Percentiles rank a stretch among this genome's conserved stretches.
Evolutionary conservation across 2,113 vertebrate species (phyloP).

Genomic region (Oriolus oriolus): DNA sequence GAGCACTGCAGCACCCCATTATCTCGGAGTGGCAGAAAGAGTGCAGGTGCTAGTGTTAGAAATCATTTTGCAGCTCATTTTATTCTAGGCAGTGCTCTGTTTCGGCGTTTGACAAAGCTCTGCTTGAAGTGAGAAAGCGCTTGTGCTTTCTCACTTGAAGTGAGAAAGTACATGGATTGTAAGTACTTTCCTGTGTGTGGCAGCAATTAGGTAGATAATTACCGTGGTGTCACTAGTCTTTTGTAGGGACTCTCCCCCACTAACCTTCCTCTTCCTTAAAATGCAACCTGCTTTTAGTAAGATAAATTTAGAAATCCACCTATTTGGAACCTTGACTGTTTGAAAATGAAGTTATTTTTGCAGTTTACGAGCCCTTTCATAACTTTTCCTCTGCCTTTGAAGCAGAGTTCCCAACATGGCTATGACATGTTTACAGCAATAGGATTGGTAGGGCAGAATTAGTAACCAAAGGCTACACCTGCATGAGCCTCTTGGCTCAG

Average conservation of each 20-base stretch:
- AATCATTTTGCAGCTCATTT: background rate
- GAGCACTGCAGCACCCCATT: background rate
- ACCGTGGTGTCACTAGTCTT: background rate
- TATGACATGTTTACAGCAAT: background rate
- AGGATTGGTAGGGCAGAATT: background rate
- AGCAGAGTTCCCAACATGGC: background rate
- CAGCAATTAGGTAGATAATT: conserved; percentile 10
- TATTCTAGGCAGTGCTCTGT: background rate
- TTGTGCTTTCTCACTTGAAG: background rate
- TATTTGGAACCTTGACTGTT: background rate
- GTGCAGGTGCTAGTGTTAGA: background rate
- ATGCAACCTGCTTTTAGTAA: background rate
- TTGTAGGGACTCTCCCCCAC: background rate
- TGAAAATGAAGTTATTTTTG: background rate
- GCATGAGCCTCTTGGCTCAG: background rate
- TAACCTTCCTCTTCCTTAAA: background rate
- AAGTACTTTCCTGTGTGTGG: background rate
- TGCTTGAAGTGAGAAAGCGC: background rate
- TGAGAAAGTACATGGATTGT: background rate
- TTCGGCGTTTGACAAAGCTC: background rate
- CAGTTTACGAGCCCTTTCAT: background rate
- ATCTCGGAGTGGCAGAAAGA: background rate
- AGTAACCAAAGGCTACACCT: background rate
- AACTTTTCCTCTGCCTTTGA: background rate
- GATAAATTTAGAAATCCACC: background rate